Conservation (phyloP, 2,113 vertebrate species). For the Hyperoodon ampullatus region DNA sequence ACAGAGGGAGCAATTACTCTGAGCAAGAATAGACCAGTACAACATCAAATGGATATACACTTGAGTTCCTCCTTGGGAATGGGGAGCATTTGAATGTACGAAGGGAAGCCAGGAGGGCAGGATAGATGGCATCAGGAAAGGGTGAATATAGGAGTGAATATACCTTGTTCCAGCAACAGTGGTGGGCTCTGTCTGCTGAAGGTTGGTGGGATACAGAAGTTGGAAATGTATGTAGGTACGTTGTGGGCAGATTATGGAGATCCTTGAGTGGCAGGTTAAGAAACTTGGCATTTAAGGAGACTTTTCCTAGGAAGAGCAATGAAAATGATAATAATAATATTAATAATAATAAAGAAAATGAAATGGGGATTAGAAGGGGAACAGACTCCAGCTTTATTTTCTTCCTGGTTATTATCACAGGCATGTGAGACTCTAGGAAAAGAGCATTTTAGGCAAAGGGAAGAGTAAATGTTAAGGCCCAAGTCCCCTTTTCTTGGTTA, state of each 20-base stretch:
- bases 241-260: not conserved
- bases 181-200: not conserved
- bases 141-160: not conserved
- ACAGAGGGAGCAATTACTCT: slow-evolving; percentile 9
- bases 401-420: not conserved
- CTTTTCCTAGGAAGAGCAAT: slow-evolving; percentile 4
- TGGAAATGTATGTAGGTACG: not conserved
- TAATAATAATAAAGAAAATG: not conserved
- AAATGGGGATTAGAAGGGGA: not conserved
- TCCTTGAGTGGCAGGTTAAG: not conserved
- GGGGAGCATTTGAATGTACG: not conserved
- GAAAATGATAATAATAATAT: not conserved
- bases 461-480: not conserved
- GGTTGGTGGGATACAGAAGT: not conserved
- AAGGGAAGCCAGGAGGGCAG: not conserved
- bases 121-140: not conserved
- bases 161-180: not conserved
- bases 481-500: not conserved
- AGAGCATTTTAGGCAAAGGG: not conserved
- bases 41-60: not conserved
- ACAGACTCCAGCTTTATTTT: not conserved
- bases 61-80: not conserved
- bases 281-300: not conserved
- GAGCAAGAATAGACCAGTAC: not conserved
- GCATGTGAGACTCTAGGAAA: not conserved